Percentiles rank a stretch among this genome's conserved stretches.
These are phyloP conservation scores for Platycnemis pennipes DNA, from an alignment of 2,888 invertebrate species.

Conservation along the genomic window DNA sequence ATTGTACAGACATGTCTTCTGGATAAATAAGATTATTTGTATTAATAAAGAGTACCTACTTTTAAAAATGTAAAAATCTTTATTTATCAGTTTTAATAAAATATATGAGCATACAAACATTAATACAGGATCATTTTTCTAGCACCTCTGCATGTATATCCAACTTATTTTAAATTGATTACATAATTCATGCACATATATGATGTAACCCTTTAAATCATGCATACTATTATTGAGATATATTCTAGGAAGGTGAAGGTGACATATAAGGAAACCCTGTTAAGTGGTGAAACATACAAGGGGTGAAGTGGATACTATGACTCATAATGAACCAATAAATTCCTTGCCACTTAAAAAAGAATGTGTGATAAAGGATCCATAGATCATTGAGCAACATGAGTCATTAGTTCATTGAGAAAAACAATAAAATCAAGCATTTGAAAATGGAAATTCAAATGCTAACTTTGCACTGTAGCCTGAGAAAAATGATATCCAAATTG, in stretches of 20 bases:
- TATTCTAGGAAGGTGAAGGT: too few relatives aligned
- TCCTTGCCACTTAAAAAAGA: too few relatives aligned
- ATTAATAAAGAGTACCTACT: background rate
- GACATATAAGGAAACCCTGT: background rate
- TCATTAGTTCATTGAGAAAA: background rate
- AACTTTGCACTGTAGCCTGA: too few relatives aligned
- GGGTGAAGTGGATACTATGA: too few relatives aligned
- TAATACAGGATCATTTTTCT: slow-evolving; percentile 7
- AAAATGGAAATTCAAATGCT: too few relatives aligned
- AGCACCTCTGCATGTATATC: background rate
- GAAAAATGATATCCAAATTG: too few relatives aligned
- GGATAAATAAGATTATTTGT: background rate
- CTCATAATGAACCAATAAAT: too few relatives aligned
- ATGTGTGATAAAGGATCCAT: background rate
- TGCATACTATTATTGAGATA: too few relatives aligned
- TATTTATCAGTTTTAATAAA: background rate
- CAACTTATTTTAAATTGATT: background rate
- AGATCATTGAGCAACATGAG: background rate
- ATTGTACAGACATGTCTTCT: too few relatives aligned
- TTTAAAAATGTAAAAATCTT: slow-evolving; percentile 34
- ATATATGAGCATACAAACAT: slow-evolving; percentile 8
- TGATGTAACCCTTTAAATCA: background rate
- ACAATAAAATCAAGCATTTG: too few relatives aligned
- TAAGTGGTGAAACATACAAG: too few relatives aligned
- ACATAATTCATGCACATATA: background rate